A percentile compares a stretch with the other conserved stretches of the same genome.
These are phyloP conservation scores for Mus spicilegus DNA, from an alignment of 2,113 vertebrate species.

Conservation along the genomic window DNA sequence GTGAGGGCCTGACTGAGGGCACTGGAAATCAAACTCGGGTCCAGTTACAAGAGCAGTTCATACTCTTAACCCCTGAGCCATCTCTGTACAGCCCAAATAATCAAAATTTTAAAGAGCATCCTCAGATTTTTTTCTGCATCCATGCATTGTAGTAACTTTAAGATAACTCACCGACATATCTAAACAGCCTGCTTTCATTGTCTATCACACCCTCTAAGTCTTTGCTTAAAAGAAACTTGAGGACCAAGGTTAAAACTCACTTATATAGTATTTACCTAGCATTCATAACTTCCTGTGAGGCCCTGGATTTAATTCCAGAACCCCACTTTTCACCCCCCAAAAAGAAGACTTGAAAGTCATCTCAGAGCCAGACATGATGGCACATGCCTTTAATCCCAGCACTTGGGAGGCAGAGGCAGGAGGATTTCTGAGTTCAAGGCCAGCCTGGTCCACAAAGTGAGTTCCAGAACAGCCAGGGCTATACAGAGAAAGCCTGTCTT, in stretches of 20 bases:
- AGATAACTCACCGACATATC: constrained; percentile 15
- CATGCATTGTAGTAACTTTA: not conserved
- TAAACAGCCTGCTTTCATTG: constrained; percentile 9
- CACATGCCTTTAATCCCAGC: no score
- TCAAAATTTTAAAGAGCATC: not conserved
- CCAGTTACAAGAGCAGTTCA: not conserved
- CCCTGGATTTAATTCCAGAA: not conserved
- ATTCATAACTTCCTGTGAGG: not conserved
- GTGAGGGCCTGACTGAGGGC: not conserved
- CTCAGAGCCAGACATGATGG: no score
- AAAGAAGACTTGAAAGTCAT: not conserved
- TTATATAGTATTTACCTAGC: not conserved
- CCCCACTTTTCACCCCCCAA: not conserved
- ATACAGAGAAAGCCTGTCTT: no score
- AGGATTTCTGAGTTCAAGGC: no score
- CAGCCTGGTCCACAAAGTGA: no score
- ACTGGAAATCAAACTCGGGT: not conserved
- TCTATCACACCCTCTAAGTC: not conserved
- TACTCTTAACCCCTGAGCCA: not conserved
- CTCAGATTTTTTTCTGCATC: not conserved
- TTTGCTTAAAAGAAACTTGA: not conserved
- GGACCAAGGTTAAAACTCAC: not conserved
- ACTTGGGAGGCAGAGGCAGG: no score
- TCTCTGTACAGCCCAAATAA: not conserved
- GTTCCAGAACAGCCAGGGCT: no score